Evolutionary conservation across 2,888 invertebrate species (phyloP), one percentile per base, ranked within the genome.

Genomic region (Agrypnus murinus): DNA sequence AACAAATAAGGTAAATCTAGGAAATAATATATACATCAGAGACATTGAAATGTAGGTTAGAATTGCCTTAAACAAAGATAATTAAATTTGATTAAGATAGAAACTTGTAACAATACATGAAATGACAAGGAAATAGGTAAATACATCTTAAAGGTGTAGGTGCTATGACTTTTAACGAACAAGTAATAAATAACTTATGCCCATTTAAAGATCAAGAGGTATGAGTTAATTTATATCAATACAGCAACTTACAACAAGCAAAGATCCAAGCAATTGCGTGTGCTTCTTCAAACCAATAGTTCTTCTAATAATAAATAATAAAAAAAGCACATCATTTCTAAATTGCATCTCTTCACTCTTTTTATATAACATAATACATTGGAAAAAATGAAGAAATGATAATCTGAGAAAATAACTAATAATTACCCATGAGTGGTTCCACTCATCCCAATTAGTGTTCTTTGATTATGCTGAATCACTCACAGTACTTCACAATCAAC

Each of bases 381-480:
- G 9, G 25, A 67, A 64, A 67, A 71, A 77, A 79, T 77, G 75
- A 78, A 78, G 77, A 80, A 81, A 79, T 79, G 75, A 75, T 77
- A 79, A 81, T 79, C 79, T 78, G 77, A 77, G 78, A 79, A 80
- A 81, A 81, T 80, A 76, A 80, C 78, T 74, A 76, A 79, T 79
- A 80, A 81, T 81, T 80, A 80, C 76, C 77, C 74, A 71, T 74
- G 76, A 78, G 78, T 77, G 78, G 78, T 77, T 75, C 77, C 78
- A 79, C 77, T 78, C 74, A 72, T 79, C 75, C 80, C 81, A 82
- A 82, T 82, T 82, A 82, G 80, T 77, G 77, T 62, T 70, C 71
- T 73, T 72, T 74, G 78, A 80, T 79, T 77, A 68, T 80, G 82
- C 81, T 78, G 81, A 81, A 77, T 82, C 82, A 82, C 77, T 74